Conservation (phyloP, 2,888 invertebrate genomes). For the Aphidius colemani region DNA sequence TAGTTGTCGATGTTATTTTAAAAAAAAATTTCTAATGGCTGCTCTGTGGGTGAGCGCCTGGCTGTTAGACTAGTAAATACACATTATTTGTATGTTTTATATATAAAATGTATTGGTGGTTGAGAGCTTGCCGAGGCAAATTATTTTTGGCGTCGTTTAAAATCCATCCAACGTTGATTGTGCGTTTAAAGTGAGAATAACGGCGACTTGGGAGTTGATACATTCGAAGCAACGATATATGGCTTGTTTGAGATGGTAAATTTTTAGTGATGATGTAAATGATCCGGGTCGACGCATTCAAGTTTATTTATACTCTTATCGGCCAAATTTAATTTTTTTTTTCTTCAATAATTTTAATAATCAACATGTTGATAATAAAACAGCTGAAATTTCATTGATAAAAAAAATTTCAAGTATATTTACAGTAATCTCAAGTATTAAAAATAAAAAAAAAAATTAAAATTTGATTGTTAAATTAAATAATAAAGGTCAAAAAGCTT, state of each 20-base stretch:
- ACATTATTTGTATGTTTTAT: no score
- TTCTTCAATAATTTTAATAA: no score
- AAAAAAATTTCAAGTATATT: no score
- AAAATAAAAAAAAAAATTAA: no score
- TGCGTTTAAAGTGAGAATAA: constrained; percentile 17
- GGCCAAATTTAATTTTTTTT: neutral
- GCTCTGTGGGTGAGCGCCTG: constrained; percentile 2
- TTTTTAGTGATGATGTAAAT: no score
- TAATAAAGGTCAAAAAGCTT: neutral
- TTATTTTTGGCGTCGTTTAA: constrained; percentile 26
- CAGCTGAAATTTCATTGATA: no score
- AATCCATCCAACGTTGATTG: constrained; percentile 21
- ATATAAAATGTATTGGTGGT: no score
- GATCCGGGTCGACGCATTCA: no score
- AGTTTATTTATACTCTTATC: neutral
- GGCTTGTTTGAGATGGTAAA: neutral
- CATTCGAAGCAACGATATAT: constrained; percentile 5
- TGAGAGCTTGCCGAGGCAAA: constrained; percentile 10
- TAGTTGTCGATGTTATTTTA: no score
- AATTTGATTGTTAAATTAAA: neutral
- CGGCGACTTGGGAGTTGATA: constrained; percentile 15
- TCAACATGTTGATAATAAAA: no score
- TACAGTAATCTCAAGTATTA: no score
- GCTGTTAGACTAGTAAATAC: neutral
- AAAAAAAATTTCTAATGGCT: no score